A percentile compares a stretch with the other conserved stretches of the same genome.
Conservation (phyloP, 2,797 vertebrate species). For the Eidolon dupreanum region DNA sequence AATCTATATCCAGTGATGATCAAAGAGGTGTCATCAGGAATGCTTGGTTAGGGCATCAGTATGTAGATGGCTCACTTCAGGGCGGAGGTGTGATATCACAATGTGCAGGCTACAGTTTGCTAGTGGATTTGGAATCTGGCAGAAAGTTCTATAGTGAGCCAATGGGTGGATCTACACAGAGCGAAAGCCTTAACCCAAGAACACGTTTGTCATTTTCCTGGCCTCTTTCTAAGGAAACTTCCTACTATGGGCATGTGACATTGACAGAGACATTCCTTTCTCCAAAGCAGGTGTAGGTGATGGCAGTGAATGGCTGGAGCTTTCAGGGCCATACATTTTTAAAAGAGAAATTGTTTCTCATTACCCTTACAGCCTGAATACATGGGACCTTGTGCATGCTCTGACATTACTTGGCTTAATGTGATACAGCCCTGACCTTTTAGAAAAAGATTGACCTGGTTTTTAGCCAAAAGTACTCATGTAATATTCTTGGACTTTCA, state of each 20-base stretch:
- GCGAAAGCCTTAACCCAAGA: background rate
- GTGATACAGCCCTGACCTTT: background rate
- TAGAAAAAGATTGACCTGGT: constrained; percentile 1
- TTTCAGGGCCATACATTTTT: background rate
- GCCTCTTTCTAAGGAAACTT: background rate
- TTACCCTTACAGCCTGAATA: background rate
- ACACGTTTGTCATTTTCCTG: background rate
- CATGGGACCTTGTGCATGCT: background rate
- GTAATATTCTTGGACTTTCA: background rate
- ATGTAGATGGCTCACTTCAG: background rate
- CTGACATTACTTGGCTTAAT: background rate
- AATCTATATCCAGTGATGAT: background rate
- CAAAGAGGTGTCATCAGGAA: background rate
- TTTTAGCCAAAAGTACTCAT: background rate
- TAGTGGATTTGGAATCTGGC: background rate
- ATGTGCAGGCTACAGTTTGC: background rate
- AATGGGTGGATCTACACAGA: background rate
- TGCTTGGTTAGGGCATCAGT: background rate
- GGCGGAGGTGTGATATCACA: background rate
- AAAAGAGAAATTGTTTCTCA: background rate
- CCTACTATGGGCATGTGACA: background rate
- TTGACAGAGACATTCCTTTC: background rate
- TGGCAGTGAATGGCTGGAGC: background rate
- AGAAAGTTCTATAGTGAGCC: background rate
- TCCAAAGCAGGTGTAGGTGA: background rate